A percentile compares a stretch with the other conserved stretches of the same genome.
Conservation (phyloP, 2,113 vertebrate genomes). For the Ctenomys sociabilis region DNA sequence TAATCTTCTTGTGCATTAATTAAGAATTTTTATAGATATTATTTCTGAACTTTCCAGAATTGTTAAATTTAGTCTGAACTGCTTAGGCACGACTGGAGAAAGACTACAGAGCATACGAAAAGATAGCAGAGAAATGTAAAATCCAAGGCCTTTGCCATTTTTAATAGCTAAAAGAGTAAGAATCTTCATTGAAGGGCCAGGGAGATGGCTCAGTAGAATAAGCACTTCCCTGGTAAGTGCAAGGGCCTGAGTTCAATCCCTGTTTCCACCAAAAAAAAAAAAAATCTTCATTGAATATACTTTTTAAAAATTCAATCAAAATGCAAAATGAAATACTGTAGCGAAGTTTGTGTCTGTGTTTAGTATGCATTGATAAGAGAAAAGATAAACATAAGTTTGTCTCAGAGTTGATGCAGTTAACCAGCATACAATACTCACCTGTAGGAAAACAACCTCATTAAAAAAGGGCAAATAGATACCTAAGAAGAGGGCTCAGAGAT, state of each 20-base stretch:
- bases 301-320: neutral
- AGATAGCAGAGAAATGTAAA: neutral
- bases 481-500: neutral
- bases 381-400: too few relatives aligned
- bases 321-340: neutral
- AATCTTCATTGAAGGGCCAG: neutral
- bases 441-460: neutral
- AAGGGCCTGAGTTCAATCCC: too few relatives aligned
- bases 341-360: neutral
- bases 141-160: neutral
- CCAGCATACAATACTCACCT: neutral
- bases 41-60: neutral
- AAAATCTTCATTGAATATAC: neutral
- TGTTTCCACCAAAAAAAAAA: too few relatives aligned
- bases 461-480: neutral
- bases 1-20: neutral
- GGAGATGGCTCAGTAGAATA: too few relatives aligned
- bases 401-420: neutral
- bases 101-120: neutral
- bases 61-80: neutral
- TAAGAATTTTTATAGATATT: neutral
- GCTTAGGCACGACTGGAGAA: neutral
- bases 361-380: neutral
- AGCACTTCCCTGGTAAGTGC: neutral
- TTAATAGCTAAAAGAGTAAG: neutral